Evolutionary conservation across 2,888 invertebrate genomes (phyloP).

Genomic region (Drymonia ruficornis): DNA sequence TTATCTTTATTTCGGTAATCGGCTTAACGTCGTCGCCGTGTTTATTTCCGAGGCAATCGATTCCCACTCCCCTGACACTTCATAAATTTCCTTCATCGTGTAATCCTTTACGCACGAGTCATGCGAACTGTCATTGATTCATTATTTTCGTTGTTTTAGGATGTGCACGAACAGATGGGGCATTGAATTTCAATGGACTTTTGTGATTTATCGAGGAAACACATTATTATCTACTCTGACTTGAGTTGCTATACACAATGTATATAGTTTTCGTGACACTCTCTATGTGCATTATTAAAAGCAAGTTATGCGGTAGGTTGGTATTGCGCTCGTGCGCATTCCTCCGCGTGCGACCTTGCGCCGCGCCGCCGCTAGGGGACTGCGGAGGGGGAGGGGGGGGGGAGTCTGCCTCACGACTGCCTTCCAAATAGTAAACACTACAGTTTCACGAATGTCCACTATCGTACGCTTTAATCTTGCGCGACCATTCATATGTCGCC

Average conservation of each 20-base stretch:
- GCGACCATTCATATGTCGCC: conserved; percentile 58
- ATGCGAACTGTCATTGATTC: conserved; percentile 14
- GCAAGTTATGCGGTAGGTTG: conserved; percentile 13
- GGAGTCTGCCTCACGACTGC: conserved; percentile 48
- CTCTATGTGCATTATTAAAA: neutral
- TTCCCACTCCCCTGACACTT: conserved; percentile 18
- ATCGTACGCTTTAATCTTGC: conserved; percentile 41
- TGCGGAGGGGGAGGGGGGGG: conserved; percentile 13
- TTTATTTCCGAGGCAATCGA: conserved; percentile 30
- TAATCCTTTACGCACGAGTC: conserved; percentile 19
- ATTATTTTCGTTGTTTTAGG: conserved; percentile 4
- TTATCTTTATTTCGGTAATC: conserved; percentile 32
- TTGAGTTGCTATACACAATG: neutral
- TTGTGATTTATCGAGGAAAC: too few species aligned
- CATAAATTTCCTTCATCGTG: conserved; percentile 20
- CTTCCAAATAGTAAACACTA: conserved; percentile 41
- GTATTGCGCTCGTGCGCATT: conserved; percentile 44
- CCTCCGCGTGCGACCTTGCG: conserved; percentile 57
- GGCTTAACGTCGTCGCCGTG: conserved; percentile 26
- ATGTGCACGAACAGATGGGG: neutral
- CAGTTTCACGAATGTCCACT: conserved; percentile 38
- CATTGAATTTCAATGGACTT: neutral
- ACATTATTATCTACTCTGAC: neutral
- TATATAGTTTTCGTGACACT: neutral
- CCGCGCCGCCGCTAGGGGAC: conserved; percentile 25